These are phyloP conservation scores for Uloborus diversus DNA, from an alignment of 1,140 invertebrate species.

Conservation along the genomic window DNA sequence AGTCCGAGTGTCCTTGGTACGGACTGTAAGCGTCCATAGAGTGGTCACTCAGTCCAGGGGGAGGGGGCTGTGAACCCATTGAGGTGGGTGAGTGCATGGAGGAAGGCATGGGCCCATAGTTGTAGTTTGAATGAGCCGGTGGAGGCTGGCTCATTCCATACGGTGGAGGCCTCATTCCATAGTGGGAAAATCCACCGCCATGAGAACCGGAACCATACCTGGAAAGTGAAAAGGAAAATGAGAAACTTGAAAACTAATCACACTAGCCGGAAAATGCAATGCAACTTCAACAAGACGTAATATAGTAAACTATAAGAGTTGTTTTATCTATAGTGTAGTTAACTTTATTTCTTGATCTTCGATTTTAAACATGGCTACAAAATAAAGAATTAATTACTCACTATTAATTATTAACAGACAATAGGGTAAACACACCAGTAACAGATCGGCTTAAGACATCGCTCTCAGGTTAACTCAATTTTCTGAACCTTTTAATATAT, in stretches of 20 bases:
- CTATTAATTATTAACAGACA: too few relatives aligned
- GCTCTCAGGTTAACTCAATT: too few relatives aligned
- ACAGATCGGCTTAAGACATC: too few relatives aligned
- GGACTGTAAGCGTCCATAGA: constrained; percentile 11
- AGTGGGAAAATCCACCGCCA: constrained; percentile 19
- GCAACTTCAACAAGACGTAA: too few relatives aligned
- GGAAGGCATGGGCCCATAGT: constrained; percentile 19
- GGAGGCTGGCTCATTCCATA: constrained; percentile 19
- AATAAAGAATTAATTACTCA: too few relatives aligned
- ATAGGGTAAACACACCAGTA: too few relatives aligned
- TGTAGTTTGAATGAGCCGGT: constrained; percentile 32
- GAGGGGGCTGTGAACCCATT: constrained; percentile 25
- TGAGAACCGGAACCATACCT: constrained; percentile 23
- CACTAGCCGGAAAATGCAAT: neutral
- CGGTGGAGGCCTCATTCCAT: constrained; percentile 25
- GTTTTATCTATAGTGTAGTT: too few relatives aligned
- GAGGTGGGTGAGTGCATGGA: constrained; percentile 26
- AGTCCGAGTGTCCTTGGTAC: constrained; percentile 52
- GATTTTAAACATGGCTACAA: neutral
- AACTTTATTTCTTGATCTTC: neutral
- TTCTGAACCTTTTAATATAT: too few relatives aligned
- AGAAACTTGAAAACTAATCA: neutral
- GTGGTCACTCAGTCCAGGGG: constrained; percentile 13
- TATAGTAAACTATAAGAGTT: too few relatives aligned
- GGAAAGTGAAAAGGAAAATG: neutral